A percentile compares a stretch with the other conserved stretches of the same genome.
phyloP scores from a whole-genome alignment of 2,888 invertebrate genomes.

The Shargacucullia verbasci region DNA sequence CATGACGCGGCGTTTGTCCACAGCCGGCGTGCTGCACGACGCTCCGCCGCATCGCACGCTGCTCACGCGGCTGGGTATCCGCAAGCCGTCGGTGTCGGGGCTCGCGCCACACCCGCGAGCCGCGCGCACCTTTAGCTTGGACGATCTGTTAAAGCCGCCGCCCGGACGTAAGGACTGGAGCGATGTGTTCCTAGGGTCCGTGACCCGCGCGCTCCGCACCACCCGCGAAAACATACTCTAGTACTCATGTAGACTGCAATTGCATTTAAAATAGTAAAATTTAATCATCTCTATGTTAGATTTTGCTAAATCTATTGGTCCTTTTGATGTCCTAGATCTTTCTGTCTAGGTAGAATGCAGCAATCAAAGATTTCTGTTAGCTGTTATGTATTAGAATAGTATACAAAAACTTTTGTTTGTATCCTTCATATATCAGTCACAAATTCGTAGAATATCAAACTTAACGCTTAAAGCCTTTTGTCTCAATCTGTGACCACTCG shows the following conservation, averaged over 20 bases:
- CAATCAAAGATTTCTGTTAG: slow-evolving; percentile 28
- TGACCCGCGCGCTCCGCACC: slow-evolving; percentile 84
- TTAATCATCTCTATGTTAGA: slow-evolving; percentile 24
- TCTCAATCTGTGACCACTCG: slow-evolving; percentile 27
- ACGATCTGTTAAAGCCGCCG: slow-evolving; percentile 95
- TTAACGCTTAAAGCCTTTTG: slow-evolving; percentile 47
- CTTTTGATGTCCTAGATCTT: slow-evolving; percentile 24
- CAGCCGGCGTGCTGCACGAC: slow-evolving; percentile 81
- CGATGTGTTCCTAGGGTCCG: slow-evolving; percentile 59
- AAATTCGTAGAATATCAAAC: slow-evolving; percentile 26
- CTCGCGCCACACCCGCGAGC: slow-evolving; percentile 92
- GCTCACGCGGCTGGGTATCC: slow-evolving; percentile 95
- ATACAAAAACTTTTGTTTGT: slow-evolving; percentile 7
- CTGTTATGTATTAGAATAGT: slow-evolving; percentile 39
- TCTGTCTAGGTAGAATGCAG: slow-evolving; percentile 21
- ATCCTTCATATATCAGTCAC: slow-evolving; percentile 27
- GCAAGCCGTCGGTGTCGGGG: slow-evolving; percentile 96
- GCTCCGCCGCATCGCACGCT: slow-evolving; percentile 90
- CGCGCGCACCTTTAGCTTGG: slow-evolving; percentile 95
- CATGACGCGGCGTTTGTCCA: slow-evolving; percentile 84
- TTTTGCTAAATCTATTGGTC: slow-evolving; percentile 11
- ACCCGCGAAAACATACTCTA: slow-evolving; percentile 40
- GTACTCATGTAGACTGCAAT: slow-evolving; percentile 36
- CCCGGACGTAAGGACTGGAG: slow-evolving; percentile 93
- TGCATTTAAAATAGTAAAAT: slow-evolving; percentile 25